Evolutionary conservation across 2,113 vertebrate genomes (phyloP).

Genomic region (Ceyx margarethae): DNA sequence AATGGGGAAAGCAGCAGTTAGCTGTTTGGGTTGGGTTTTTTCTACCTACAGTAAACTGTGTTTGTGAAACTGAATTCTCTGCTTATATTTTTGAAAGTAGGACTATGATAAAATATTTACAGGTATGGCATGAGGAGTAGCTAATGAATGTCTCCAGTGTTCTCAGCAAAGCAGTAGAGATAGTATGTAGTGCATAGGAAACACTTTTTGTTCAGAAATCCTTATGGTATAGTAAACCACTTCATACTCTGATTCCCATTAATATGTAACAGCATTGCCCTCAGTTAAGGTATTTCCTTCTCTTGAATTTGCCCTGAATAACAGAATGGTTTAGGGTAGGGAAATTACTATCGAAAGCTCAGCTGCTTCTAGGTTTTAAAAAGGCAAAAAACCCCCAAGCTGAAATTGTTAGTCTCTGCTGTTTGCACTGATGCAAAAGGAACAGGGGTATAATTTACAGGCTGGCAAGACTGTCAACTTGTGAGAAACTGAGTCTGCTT

Average conservation of each 20-base stretch:
- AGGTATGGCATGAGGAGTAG: slow-evolving; percentile 1
- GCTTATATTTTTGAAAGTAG: slow-evolving; percentile 45
- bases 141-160: slow-evolving; percentile 32
- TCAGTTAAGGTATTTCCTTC: neutral
- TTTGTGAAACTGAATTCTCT: slow-evolving; percentile 36
- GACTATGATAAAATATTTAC: slow-evolving; percentile 61
- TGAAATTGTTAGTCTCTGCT: neutral
- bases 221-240: neutral
- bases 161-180: neutral
- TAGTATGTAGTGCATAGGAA: neutral
- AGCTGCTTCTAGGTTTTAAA: neutral
- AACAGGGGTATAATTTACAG: neutral
- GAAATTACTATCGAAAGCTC: neutral
- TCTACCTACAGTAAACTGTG: neutral
- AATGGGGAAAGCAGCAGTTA: neutral
- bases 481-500: neutral
- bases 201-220: neutral
- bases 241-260: neutral
- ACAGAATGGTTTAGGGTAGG: neutral
- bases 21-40: neutral
- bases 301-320: neutral
- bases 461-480: neutral
- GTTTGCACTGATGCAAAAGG: neutral
- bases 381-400: too few species aligned
- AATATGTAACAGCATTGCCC: neutral